These are phyloP conservation scores for Oncorhynchus clarkii DNA, from an alignment of 2,113 vertebrate genomes.

Conservation along the genomic window DNA sequence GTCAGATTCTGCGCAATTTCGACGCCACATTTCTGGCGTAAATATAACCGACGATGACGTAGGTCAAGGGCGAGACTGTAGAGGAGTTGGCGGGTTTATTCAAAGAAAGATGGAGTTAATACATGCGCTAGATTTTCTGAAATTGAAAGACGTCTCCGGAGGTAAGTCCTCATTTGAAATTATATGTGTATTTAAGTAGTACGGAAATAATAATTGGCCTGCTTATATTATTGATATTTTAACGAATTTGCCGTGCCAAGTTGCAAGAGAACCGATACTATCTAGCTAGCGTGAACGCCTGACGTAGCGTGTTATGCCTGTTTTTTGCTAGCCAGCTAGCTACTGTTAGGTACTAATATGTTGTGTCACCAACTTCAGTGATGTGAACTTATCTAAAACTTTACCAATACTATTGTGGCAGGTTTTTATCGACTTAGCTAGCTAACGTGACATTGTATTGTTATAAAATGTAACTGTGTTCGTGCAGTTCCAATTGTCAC, in stretches of 20 bases:
- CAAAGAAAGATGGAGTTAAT: slow-evolving; percentile 67
- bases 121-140: slow-evolving; percentile 55
- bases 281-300: neutral
- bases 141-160: slow-evolving; percentile 44
- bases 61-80: neutral
- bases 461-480: no score
- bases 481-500: no score
- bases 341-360: neutral
- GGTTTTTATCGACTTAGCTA: no score
- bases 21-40: neutral
- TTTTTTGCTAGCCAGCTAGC: neutral
- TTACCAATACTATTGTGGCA: no score
- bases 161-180: slow-evolving; percentile 38
- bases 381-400: neutral
- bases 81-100: slow-evolving; percentile 63
- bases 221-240: no score
- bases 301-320: neutral
- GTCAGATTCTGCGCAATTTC: neutral
- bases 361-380: no score
- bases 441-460: no score
- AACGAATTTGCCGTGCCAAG: no score
- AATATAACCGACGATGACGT: neutral
- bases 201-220: neutral
- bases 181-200: neutral
- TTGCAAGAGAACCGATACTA: no score